A percentile compares a stretch with the other conserved stretches of the same genome.
Evolutionary conservation across 1,140 invertebrate species (phyloP).

Genomic region (Pseudomyrmex flavicornis): DNA sequence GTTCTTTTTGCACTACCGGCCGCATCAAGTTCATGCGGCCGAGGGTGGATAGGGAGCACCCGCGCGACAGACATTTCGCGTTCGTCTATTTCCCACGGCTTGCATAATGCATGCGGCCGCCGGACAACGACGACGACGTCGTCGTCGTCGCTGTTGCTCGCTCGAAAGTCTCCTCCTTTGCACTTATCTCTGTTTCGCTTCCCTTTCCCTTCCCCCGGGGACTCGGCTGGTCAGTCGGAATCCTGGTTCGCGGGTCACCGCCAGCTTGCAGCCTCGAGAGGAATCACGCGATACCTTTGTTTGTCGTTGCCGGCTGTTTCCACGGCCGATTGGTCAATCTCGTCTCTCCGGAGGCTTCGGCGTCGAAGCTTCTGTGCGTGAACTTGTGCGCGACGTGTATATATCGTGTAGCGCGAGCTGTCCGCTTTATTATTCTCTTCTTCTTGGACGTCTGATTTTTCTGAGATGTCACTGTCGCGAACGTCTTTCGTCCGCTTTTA

Average conservation of each 20-base stretch:
- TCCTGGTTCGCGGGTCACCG: constrained; percentile 29
- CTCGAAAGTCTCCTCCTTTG: constrained; percentile 62
- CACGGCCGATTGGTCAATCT: constrained; percentile 52
- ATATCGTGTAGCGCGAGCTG: background rate
- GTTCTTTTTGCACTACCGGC: constrained; percentile 47
- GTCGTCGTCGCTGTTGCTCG: constrained; percentile 23
- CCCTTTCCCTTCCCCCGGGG: no score
- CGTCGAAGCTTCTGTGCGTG: background rate
- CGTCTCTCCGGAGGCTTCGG: constrained; percentile 58
- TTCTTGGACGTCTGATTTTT: background rate
- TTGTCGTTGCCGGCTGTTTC: constrained; percentile 54
- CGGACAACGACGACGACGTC: constrained; percentile 1
- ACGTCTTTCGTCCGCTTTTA: no score
- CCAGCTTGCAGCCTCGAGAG: constrained; percentile 40
- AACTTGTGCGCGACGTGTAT: background rate
- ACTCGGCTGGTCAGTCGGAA: constrained; percentile 8
- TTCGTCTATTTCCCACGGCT: constrained; percentile 70
- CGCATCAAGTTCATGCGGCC: constrained; percentile 38
- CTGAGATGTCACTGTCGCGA: no score
- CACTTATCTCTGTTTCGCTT: constrained; percentile 61
- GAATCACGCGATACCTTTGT: constrained; percentile 66
- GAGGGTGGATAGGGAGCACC: background rate
- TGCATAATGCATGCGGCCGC: constrained; percentile 75
- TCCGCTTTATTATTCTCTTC: background rate
- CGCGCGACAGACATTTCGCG: constrained; percentile 55